Conservation (phyloP, 2,113 vertebrate species). For the Colossoma macropomum region DNA sequence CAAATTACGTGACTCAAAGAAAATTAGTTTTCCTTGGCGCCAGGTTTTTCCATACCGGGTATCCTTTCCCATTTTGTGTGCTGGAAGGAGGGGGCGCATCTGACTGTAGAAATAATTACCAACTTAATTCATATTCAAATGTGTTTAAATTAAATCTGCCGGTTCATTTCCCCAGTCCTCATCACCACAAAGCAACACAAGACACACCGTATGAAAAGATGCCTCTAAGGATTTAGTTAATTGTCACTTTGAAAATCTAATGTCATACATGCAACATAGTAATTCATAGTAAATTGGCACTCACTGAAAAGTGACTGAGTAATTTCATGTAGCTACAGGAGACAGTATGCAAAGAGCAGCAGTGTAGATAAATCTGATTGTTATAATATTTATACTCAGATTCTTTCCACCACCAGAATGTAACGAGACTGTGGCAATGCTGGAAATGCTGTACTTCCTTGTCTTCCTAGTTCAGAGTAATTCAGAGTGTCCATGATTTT, state of each 20-base stretch:
- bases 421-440: too few relatives aligned
- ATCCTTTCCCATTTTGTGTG: too few relatives aligned
- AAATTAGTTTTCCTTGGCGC: too few relatives aligned
- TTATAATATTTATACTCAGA: neutral
- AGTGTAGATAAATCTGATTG: neutral
- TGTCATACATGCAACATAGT: too few relatives aligned
- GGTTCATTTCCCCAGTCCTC: neutral
- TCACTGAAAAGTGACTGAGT: neutral
- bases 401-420: neutral
- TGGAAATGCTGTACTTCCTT: too few relatives aligned
- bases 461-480: too few relatives aligned
- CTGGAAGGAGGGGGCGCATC: too few relatives aligned
- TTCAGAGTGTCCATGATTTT: too few relatives aligned
- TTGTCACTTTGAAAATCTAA: neutral
- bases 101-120: too few relatives aligned
- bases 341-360: neutral
- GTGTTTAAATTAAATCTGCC: neutral
- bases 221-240: neutral
- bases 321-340: neutral
- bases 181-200: neutral
- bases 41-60: too few relatives aligned
- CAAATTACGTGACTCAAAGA: too few relatives aligned
- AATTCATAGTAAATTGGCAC: neutral
- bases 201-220: neutral
- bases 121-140: neutral